Evolutionary conservation across 2,888 invertebrate genomes (phyloP), one percentile per base, ranked within the genome.

Genomic region (Pammene aurita): DNA sequence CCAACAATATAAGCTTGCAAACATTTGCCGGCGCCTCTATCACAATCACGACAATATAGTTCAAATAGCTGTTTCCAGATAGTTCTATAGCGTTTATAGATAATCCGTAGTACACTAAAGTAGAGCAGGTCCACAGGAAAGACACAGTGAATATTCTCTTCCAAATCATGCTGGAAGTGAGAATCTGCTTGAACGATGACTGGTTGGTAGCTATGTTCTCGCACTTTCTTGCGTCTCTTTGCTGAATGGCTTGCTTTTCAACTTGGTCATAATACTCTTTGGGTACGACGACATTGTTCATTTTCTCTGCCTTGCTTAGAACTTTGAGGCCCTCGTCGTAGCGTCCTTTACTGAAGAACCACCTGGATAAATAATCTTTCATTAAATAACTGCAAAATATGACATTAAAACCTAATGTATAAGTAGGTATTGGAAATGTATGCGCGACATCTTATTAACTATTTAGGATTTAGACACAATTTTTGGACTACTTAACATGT

Each of bases 1-100:
- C 95, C 81, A 96, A 90, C 55, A 94, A 90, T 54, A 95, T 87
- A 74, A 94, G 92, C 50, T 95, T 95, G 78, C 94, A 82, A 9
- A 95, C 85, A 80, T 96, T 96, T 0, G 95, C 96, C 0, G 96
- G 96, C n/a, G 96, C 94, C 81, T 96, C 96, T 34, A 96, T 94
- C 0, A 85, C 92, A 82, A 86, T 93, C 83, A 84, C 93, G 78
- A 80, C 94, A 7, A 96, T 95, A 75, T 97, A 97, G 80, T 96
- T 97, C 55, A 95, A 79, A 78, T 96, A 96, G 76, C 95, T 95
- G 77, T 96, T 95, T 1, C 96, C 96, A 16, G 95, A 94, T 34
- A 97, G 84, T 5, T 95, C 93, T 57, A 96, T 96, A 0, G 97
- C 95, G 80, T 96, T 96, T 52, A 97, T 93, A 0, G 96, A 96